Conservation (phyloP, 1,140 invertebrate species). For the Lordiphosa clarofinis region DNA sequence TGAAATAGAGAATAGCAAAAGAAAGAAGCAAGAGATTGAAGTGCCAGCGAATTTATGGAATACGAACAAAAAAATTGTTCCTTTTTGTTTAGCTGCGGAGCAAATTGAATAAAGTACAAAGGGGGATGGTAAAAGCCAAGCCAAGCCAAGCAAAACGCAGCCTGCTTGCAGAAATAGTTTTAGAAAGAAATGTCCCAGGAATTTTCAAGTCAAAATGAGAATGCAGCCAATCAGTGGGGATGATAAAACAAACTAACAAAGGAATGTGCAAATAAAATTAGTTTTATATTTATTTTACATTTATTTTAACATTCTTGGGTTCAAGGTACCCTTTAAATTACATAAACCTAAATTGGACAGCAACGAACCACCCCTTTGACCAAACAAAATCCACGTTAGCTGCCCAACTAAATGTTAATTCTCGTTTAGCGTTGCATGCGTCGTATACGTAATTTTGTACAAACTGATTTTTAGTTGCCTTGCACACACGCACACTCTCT, state of each 20-base stretch:
- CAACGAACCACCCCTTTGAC: not conserved
- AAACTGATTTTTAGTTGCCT: conserved; percentile 71
- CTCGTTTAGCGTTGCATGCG: conserved; percentile 53
- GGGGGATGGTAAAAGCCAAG: conserved; percentile 10
- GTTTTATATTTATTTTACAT: conserved; percentile 10
- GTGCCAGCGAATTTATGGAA: conserved; percentile 76
- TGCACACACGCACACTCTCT: conserved; percentile 3
- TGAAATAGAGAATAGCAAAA: conserved; percentile 36
- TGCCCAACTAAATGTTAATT: conserved; percentile 67
- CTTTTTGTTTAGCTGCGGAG: conserved; percentile 41
- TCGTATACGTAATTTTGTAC: conserved; percentile 65
- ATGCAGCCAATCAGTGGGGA: too few relatives aligned
- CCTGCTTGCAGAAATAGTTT: conserved; percentile 4
- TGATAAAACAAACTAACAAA: too few relatives aligned
- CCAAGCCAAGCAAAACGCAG: conserved; percentile 6
- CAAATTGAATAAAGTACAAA: conserved; percentile 71
- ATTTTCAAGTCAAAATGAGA: not conserved
- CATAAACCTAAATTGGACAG: too few relatives aligned
- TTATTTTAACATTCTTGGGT: too few relatives aligned
- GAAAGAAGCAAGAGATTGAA: conserved; percentile 46
- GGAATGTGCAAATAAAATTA: conserved; percentile 6
- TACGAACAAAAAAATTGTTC: conserved; percentile 48
- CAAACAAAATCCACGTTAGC: conserved; percentile 47
- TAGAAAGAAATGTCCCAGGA: conserved; percentile 2
- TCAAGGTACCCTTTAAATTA: too few relatives aligned